Percentiles rank a stretch among this genome's conserved stretches.
phyloP scores from a whole-genome alignment of 2,797 vertebrate genomes.

The Enoplosus armatus region DNA sequence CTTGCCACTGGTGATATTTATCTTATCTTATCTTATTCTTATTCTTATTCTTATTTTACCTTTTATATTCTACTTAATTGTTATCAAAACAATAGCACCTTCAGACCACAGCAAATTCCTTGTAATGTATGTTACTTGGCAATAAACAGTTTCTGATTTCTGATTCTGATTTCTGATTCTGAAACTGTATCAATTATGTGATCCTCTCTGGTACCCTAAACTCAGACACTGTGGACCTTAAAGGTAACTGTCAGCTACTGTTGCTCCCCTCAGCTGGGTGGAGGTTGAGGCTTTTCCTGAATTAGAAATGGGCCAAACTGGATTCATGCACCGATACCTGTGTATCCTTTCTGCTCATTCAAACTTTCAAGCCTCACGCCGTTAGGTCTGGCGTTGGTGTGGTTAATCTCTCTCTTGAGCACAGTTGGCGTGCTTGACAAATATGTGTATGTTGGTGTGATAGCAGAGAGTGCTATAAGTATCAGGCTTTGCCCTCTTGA shows the following conservation, averaged over 20 bases:
- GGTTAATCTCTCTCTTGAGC: constrained; percentile 1
- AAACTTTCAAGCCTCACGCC: background rate
- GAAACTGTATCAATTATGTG: background rate
- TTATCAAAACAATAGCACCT: no score
- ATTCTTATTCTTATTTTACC: no score
- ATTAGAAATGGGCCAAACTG: background rate
- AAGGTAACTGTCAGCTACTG: background rate
- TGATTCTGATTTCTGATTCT: no score
- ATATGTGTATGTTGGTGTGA: background rate
- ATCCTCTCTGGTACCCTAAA: background rate
- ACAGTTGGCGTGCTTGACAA: background rate
- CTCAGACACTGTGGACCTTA: background rate
- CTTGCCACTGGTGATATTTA: no score
- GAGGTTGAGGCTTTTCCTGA: background rate
- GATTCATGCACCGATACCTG: background rate
- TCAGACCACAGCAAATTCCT: no score
- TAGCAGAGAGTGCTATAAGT: background rate
- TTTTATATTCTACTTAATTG: no score
- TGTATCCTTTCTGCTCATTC: background rate
- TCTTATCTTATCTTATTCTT: no score
- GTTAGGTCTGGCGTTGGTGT: background rate
- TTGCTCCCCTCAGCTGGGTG: background rate
- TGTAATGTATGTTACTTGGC: no score
- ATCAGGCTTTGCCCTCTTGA: background rate
- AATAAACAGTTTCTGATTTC: no score